Conservation (phyloP, 2,113 vertebrate species). For the Ptilorrhoa leucosticta region DNA sequence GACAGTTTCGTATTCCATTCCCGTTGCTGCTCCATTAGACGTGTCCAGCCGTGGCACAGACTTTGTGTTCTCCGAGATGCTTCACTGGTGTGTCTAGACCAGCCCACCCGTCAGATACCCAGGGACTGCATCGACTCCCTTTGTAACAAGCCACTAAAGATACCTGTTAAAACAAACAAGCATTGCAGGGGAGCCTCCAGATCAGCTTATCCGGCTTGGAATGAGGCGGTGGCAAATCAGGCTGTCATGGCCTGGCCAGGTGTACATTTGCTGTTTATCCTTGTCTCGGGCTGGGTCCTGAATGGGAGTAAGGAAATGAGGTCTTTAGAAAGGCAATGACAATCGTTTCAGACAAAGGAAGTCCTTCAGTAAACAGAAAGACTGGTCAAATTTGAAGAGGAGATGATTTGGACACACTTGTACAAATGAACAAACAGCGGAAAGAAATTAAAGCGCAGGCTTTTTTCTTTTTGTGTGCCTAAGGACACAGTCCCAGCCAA, state of each 20-base stretch:
- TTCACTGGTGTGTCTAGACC: neutral
- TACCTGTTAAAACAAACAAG: neutral
- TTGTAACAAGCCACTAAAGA: neutral
- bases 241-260: neutral
- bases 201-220: neutral
- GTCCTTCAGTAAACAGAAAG: conserved; percentile 30
- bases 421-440: conserved; percentile 38
- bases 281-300: neutral
- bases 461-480: neutral
- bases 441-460: neutral
- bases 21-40: neutral
- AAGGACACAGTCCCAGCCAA: neutral
- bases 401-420: conserved; percentile 42
- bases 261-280: neutral
- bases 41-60: neutral
- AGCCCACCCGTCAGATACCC: neutral
- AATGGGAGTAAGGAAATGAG: neutral
- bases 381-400: conserved; percentile 56
- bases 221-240: neutral
- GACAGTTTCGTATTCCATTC: neutral
- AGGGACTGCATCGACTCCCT: neutral
- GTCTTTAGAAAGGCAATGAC: conserved; percentile 16
- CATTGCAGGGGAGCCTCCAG: neutral
- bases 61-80: neutral
- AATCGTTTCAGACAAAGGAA: conserved; percentile 16